Evolutionary conservation across 2,888 invertebrate genomes (phyloP), one percentile per base, ranked within the genome.

Genomic region (Nomada fucata): DNA sequence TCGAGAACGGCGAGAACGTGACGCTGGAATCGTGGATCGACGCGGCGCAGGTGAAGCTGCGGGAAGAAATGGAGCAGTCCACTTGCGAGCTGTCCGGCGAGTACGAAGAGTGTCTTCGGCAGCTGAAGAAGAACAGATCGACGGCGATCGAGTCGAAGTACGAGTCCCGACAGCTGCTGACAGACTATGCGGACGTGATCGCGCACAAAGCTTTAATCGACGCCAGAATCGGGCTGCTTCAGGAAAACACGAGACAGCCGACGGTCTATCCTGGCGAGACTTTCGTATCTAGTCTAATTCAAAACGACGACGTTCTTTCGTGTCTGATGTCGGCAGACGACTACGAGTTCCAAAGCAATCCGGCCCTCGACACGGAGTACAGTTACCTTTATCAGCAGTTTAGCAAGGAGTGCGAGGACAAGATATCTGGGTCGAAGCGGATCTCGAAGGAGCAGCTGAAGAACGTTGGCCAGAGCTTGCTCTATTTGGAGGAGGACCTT

Each of bases 151-250:
- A 90, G 13, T 72, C 87, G 1, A 89, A 89, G 23, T 90, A 89
- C 76, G 94, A 95, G 79, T 94, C 95, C 0, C 93, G 94, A 23
- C 94, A 94, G 69, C 90, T 96, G 50, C 91, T 97, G 76, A 94
- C 95, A 60, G 96, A 96, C 91, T 96, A 96, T 90, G 96, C 96
- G 18, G 96, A 96, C 90, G 95, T 97, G 73, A 94, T 96, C 65
- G 96, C 96, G 47, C 96, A 96, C 88, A 97, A 96, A 92, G 96
- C 96, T 57, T 94, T 97, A 78, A 95, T 97, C 73, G 97, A 97
- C 94, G 97, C 97, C 73, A 95, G 97, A 89, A 96, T 97, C 88
- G 95, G 95, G 67, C 96, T 97, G 68, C 94, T 97, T 65, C 95
- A 95, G 87, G 95, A 95, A 70, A 86, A 76, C 57, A 73, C 85